Conservation (phyloP, 2,888 invertebrate genomes). For the Actias luna region DNA sequence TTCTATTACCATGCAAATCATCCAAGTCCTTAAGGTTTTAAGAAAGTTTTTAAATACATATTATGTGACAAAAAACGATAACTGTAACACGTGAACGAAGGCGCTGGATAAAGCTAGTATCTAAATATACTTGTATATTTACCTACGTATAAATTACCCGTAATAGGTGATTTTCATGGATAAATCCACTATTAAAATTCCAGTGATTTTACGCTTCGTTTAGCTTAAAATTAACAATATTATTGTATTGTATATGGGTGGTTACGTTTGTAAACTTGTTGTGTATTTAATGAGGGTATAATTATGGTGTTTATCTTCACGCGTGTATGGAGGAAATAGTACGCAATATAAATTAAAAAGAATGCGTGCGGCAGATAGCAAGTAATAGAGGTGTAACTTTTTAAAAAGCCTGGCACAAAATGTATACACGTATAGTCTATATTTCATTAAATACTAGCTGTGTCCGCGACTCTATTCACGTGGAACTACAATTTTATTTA, state of each 20-base stretch:
- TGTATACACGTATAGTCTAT: too few species aligned
- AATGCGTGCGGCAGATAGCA: not conserved
- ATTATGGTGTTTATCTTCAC: not conserved
- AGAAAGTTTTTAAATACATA: too few species aligned
- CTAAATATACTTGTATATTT: not conserved
- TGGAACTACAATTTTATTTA: too few species aligned
- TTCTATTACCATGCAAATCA: too few species aligned
- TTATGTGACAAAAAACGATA: too few species aligned
- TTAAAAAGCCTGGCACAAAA: too few species aligned
- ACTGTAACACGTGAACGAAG: too few species aligned
- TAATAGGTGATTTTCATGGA: not conserved
- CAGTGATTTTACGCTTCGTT: not conserved
- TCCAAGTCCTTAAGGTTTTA: too few species aligned
- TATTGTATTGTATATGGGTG: constrained; percentile 1
- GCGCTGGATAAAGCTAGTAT: too few species aligned
- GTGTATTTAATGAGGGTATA: not conserved
- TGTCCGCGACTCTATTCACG: too few species aligned
- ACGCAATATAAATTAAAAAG: not conserved
- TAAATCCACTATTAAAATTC: constrained; percentile 6
- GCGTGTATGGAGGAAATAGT: not conserved
- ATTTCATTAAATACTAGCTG: too few species aligned
- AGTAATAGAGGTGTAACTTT: too few species aligned
- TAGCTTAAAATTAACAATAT: not conserved
- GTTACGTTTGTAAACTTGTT: not conserved
- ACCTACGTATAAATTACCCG: not conserved